Conservation (phyloP, 2,888 invertebrate species). For the Caenorhabditis sp. region DNA sequence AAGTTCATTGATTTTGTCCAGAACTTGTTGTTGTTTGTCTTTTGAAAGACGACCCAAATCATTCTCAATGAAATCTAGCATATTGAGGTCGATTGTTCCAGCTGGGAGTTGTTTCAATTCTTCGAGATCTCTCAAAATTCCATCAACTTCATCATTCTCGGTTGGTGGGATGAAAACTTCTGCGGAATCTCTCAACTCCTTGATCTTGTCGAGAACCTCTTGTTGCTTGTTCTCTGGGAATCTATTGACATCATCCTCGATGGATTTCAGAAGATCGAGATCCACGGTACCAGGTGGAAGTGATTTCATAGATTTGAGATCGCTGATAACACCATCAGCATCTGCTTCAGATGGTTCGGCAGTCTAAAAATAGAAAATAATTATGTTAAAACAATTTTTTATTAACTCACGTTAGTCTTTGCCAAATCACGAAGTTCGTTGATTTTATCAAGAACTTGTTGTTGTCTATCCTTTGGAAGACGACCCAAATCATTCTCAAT, state of each 20-base stretch:
- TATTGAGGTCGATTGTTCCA: slow-evolving; percentile 7
- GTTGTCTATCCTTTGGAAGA: slow-evolving; percentile 9
- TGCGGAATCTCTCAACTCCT: slow-evolving; percentile 12
- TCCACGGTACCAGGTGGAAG: slow-evolving; percentile 22
- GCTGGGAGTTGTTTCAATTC: slow-evolving; percentile 15
- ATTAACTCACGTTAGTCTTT: too few species aligned
- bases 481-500: slow-evolving; percentile 11
- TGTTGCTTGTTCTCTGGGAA: slow-evolving; percentile 8
- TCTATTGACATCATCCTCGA: slow-evolving; percentile 13
- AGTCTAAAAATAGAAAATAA: too few species aligned
- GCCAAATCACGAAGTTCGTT: slow-evolving; percentile 2
- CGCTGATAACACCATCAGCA: slow-evolving; percentile 9
- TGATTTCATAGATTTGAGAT: slow-evolving; percentile 14
- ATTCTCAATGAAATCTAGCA: slow-evolving; percentile 17
- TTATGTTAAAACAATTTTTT: too few species aligned
- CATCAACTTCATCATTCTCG: slow-evolving; percentile 2
- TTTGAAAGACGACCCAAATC: slow-evolving; percentile 9
- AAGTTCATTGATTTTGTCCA: slow-evolving; percentile 17
- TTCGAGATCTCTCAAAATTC: slow-evolving; percentile 6
- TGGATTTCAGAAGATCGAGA: slow-evolving; percentile 14
- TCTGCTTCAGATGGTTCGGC: slow-evolving; percentile 2
- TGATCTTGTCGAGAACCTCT: slow-evolving; percentile 15
- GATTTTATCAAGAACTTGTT: slow-evolving; percentile 9
- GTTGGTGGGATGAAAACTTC: slow-evolving; percentile 8
- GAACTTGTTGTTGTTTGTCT: slow-evolving; percentile 9